Conservation (phyloP, 2,113 vertebrate species). For the Semicossyphus pulcher region DNA sequence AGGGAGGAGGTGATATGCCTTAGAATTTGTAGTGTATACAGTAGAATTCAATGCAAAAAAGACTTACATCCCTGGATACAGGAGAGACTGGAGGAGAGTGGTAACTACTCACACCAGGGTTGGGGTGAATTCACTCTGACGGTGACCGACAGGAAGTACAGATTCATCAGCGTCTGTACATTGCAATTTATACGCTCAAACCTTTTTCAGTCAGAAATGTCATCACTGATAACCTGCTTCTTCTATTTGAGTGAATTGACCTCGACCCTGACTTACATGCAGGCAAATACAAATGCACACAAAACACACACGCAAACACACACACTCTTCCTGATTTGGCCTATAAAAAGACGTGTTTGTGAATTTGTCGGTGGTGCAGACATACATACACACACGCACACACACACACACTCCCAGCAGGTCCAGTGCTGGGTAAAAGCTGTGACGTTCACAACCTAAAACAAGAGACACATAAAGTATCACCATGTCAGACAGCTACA, state of each 20-base stretch:
- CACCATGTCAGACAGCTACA: conserved; percentile 78
- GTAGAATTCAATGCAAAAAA: conserved; percentile 81
- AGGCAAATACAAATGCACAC: conserved; percentile 73
- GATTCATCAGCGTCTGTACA: conserved; percentile 35
- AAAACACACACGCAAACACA: conserved; percentile 13
- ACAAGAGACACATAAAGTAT: conserved; percentile 67
- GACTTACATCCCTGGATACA: conserved; percentile 75
- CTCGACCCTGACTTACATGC: conserved; percentile 77
- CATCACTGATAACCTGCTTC: conserved; percentile 36
- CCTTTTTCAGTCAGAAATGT: conserved; percentile 56
- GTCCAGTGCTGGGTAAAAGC: conserved; percentile 70
- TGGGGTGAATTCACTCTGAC: conserved; percentile 70
- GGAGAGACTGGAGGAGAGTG: conserved; percentile 84
- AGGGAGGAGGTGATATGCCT: conserved; percentile 81
- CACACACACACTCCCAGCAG: conserved; percentile 63
- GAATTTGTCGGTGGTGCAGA: conserved; percentile 58
- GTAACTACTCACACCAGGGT: conserved; percentile 72
- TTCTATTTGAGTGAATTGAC: conserved; percentile 74
- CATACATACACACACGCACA: conserved; percentile 46
- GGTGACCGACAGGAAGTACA: conserved; percentile 34
- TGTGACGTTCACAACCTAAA: conserved; percentile 67
- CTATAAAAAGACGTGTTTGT: conserved; percentile 79
- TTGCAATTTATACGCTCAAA: conserved; percentile 43
- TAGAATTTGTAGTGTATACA: conserved; percentile 83
- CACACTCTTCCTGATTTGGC: conserved; percentile 80